phyloP scores from a whole-genome alignment of 2,113 vertebrate species.

The Haplochromis burtoni region DNA sequence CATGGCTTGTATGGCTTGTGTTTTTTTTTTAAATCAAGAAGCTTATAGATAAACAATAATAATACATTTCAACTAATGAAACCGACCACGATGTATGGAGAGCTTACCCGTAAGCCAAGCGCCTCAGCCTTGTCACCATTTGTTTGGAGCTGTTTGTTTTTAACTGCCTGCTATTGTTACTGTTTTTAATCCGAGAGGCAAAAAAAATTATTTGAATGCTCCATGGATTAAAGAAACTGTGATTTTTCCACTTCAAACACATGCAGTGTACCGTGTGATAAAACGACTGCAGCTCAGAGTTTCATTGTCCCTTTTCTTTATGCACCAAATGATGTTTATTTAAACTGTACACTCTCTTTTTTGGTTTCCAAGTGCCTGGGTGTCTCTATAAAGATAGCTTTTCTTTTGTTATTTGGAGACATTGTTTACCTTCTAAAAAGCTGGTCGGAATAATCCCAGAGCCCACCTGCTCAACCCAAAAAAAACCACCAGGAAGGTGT shows the following conservation, averaged over 20 bases:
- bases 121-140: slow-evolving; percentile 27
- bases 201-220: slow-evolving; percentile 63
- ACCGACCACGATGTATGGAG: slow-evolving; percentile 46
- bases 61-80: slow-evolving; percentile 57
- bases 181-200: slow-evolving; percentile 63
- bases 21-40: slow-evolving; percentile 22
- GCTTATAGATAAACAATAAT: slow-evolving; percentile 66
- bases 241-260: slow-evolving; percentile 69
- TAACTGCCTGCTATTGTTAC: slow-evolving; percentile 63
- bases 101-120: slow-evolving; percentile 50
- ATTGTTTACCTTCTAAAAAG: slow-evolving; percentile 50
- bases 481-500: background rate
- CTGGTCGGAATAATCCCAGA: slow-evolving; percentile 51
- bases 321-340: slow-evolving; percentile 51
- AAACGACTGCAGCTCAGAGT: slow-evolving; percentile 51
- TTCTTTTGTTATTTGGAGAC: background rate
- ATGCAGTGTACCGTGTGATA: slow-evolving; percentile 45
- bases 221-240: slow-evolving; percentile 68
- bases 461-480: slow-evolving; percentile 32
- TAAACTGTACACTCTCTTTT: slow-evolving; percentile 32
- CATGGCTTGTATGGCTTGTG: background rate
- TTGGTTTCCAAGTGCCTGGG: background rate
- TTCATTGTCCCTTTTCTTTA: slow-evolving; percentile 53
- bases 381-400: slow-evolving; percentile 9
- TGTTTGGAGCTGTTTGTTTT: slow-evolving; percentile 67